Base-by-base conservation (phyloP, 2,888 invertebrate genomes). In the Hesperia comma region DNA sequence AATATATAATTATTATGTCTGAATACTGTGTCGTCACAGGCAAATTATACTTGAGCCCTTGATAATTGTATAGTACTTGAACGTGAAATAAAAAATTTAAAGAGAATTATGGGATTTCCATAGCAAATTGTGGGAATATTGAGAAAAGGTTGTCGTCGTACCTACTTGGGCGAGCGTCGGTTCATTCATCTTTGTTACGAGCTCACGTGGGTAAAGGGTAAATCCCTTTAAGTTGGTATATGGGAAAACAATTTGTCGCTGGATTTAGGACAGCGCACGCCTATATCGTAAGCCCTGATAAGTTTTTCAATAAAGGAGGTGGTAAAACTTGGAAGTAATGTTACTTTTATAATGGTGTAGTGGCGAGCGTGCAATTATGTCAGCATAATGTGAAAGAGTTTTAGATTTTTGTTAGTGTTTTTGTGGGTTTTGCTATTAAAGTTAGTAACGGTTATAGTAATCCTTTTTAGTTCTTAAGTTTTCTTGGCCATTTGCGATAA, bases 141-240 rank as follows among this genome's bases (percentile, higher is more conserved):
- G 66, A 43, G 54, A 53, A 56, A 64, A 66, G 60, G 60, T 66
- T 60, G 66, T 64, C 43, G 53, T 37, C 15, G 33, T 53, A 66
- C 26, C 26, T 58, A 64, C 54, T 41, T n/a, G 51, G 26, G 37
- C 61, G 61, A 40, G 58, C 58, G 61, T 21, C 37, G 26, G 41
- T 54, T 21, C 66, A 66, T 66, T 66, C 60, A 60, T 66, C 60
- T 66, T 60, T 66, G 64, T 66, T 66, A 64, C 64, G 60, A 33
- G 54, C 54, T 58, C 66, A 66, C 66, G 60, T 66, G 66, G 66
- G 54, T 54, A 58, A 66, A 66, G 63, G 66, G 60, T 66, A 66
- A 66, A 66, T 66, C 66, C 66, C 54, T 43, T 57, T 60, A 60
- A 64, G 56, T 63, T 56, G 43, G 61, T 63, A 15, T 63, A 56